phyloP scores from a whole-genome alignment of 2,888 invertebrate species.

The Calameuta filiformis region DNA sequence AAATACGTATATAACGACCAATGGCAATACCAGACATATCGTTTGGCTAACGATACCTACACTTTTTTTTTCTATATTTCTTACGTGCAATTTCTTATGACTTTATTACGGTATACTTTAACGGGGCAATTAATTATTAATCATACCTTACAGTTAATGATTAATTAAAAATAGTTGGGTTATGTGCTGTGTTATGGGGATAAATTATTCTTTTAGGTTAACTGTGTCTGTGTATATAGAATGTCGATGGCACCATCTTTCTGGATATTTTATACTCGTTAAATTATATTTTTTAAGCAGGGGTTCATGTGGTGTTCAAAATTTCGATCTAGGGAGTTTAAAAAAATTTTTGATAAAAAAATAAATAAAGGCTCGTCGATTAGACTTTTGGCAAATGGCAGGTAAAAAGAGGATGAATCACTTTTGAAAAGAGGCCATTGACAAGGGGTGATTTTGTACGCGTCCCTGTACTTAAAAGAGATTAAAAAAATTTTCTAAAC shows the following conservation, averaged over 20 bases:
- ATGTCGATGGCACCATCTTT: background rate
- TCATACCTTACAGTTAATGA: background rate
- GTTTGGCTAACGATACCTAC: background rate
- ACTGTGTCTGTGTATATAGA: background rate
- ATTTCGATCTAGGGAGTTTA: background rate
- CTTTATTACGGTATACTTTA: background rate
- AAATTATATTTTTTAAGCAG: background rate
- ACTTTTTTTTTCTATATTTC: background rate
- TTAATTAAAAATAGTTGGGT: background rate
- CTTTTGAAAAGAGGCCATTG: background rate
- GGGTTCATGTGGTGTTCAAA: background rate
- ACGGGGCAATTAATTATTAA: background rate
- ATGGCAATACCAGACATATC: background rate
- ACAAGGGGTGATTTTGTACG: background rate
- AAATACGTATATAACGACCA: background rate
- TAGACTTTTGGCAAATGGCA: background rate
- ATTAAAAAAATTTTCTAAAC: background rate
- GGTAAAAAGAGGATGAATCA: background rate
- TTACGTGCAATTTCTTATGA: background rate
- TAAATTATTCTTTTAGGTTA: background rate
- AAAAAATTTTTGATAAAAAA: background rate
- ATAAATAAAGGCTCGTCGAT: background rate
- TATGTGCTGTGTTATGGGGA: background rate
- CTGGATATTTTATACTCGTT: background rate
- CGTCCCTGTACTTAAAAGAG: background rate